Conservation (phyloP, 2,888 invertebrate species). For the Xestia rhomboidea region DNA sequence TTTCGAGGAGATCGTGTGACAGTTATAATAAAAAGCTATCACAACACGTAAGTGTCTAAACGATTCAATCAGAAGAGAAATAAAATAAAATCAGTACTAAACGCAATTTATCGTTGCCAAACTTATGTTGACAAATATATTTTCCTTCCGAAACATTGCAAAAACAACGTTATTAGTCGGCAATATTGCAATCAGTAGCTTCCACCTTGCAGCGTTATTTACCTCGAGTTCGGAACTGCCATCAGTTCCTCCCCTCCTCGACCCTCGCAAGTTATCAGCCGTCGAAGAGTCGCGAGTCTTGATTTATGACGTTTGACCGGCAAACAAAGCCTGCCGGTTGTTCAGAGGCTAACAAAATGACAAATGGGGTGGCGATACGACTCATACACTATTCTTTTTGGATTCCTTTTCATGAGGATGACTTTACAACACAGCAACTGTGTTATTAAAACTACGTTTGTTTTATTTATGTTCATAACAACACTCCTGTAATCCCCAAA, state of each 20-base stretch:
- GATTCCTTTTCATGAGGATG: not conserved
- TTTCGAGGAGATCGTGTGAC: conserved; percentile 24
- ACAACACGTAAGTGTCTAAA: not conserved
- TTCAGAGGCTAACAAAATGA: conserved; percentile 52
- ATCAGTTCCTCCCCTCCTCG: conserved; percentile 32
- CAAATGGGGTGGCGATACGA: conserved; percentile 32
- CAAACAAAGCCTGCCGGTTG: conserved; percentile 58
- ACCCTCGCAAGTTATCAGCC: conserved; percentile 51
- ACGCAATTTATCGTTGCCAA: not conserved
- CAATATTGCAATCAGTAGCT: conserved; percentile 27
- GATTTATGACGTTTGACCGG: conserved; percentile 62
- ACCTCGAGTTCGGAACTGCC: conserved; percentile 22
- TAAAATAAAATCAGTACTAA: not conserved
- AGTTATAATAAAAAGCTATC: not conserved
- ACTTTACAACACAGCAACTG: not conserved
- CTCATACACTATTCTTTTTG: conserved; percentile 8
- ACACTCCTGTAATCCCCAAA: not conserved
- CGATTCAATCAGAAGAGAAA: not conserved
- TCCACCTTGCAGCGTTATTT: conserved; percentile 26
- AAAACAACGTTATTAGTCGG: conserved; percentile 24
- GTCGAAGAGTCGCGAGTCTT: conserved; percentile 49
- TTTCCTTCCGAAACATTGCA: not conserved
- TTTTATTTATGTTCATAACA: not conserved
- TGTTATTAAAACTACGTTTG: not conserved
- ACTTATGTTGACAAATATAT: conserved; percentile 7